Evolutionary conservation across 2,888 invertebrate genomes (phyloP), one percentile per base, ranked within the genome.

Genomic region (Harpagoxenus sublaevis): DNA sequence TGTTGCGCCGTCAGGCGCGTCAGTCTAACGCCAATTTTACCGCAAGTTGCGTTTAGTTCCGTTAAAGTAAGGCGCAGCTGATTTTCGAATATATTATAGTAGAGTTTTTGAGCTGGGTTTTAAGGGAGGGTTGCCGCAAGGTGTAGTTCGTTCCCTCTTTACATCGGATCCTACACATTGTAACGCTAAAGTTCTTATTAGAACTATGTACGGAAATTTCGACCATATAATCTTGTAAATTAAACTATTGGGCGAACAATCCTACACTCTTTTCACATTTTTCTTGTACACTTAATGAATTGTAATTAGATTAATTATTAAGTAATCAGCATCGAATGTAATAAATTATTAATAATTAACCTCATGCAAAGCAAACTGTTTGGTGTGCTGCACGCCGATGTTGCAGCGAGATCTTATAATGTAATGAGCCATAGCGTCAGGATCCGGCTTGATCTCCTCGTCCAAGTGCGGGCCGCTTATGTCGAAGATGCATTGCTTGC

Each of bases 401-500:
- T 97, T 95, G 0, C 97, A 96, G 0, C 97, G 97, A 94, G 93
- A 97, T 96, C 92, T 97, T 95, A 86, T 96, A 93, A 92, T 90
- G 93, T 97, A 97, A 90, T 97, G 96, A 86, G 97, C 96, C 79
- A 96, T 95, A 53, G 97, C 94, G 88, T 96, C 96, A 1, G 96
- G 96, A 87, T 94, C 89, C 23, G 95, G 95, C 35, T 74, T 63
- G 48, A 95, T 91, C 74, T 94, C 92, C 62, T 93, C 92, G 82
- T 94, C 89, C 23, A 94, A 53, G 0, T 83, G 91, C n/a, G 94
- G 92, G 35, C 97, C 97, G 92, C 96, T 96, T 90, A 97, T 97
- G 86, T 96, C 96, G 92, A 98, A 98, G 66, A 96, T 94, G 74
- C 97, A 96, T 91, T 97, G 97, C 88, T 96, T 96, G 0, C 98